Percentiles rank a stretch among this genome's conserved stretches.
phyloP scores from a whole-genome alignment of 2,113 vertebrate species.

The Python bivittatus region DNA sequence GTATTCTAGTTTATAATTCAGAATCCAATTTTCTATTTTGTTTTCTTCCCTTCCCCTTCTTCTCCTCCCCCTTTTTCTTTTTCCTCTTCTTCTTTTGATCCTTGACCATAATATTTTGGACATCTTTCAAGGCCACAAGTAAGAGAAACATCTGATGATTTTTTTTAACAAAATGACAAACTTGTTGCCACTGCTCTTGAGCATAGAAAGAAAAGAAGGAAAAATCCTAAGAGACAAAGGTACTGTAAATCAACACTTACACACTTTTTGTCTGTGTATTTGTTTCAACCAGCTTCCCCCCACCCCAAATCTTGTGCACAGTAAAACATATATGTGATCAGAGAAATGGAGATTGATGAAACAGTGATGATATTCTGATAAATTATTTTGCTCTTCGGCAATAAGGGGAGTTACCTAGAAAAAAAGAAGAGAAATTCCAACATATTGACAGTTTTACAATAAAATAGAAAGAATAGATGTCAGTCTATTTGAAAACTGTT shows the following conservation, averaged over 20 bases:
- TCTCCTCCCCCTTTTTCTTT: neutral
- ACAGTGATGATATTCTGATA: slow-evolving; percentile 30
- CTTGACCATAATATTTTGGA: neutral
- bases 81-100: neutral
- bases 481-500: slow-evolving; percentile 45
- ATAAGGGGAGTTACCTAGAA: slow-evolving; percentile 59
- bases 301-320: neutral
- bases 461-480: slow-evolving; percentile 53
- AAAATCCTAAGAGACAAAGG: neutral
- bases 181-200: neutral
- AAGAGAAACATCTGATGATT: neutral
- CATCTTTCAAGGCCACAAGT: neutral
- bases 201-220: neutral
- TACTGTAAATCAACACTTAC: neutral
- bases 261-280: neutral
- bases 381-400: slow-evolving; percentile 64
- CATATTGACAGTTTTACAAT: slow-evolving; percentile 44
- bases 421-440: slow-evolving; percentile 47
- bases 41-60: neutral
- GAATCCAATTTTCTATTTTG: neutral
- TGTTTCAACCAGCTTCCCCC: neutral
- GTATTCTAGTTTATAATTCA: neutral
- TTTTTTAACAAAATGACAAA: neutral
- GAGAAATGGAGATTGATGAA: slow-evolving; percentile 52
- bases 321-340: slow-evolving; percentile 7